Base-by-base conservation (phyloP, 2,113 vertebrate genomes). In the Heteronetta atricapilla region DNA sequence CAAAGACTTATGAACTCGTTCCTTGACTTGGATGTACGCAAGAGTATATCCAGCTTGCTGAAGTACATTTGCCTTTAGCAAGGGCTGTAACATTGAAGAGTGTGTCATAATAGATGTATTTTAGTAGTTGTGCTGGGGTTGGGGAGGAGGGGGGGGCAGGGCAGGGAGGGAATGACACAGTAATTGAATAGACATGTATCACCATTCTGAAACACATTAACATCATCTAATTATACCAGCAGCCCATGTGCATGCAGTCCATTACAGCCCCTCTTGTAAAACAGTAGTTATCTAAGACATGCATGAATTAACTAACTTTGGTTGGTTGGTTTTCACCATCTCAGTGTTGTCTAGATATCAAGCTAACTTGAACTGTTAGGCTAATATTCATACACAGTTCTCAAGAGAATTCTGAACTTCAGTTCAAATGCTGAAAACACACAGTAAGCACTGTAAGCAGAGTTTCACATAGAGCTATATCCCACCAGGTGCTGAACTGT, bases 71-170 rank as follows among this genome's bases (percentile, higher is more conserved):
- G 50, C 22, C n/a, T 63, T 64, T 68, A 34, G 40, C 40, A 52
- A 68, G 52, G 2, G 0, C 18, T 2, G 1, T 50, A 69, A 44
- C 9, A 14, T 2, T 6, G 53, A 62, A 19, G 48, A 48, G 12
- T 25, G 17, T 19, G 33, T 59, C 13, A 33, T 84, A 33, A 44
- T 40, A 42, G 29, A 28, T 34, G 12, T 29, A 28, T 46, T 76
- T 36, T 34, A 48, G 21, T 76, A 69, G 23, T 29, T 74, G 36
- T 88, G 52, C 58, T 38, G 28, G 4, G 3, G 31, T 56, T 38
- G 38, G 38, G 8, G 38, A 10, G 38, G 7, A 8, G 36, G 36
- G 36, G 36, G 36, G 36, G 9, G 36, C 36, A 9, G 38, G 38
- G 10, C 38, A 38, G 38, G 38, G 38, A 34, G 13, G 20, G 11